A percentile compares a stretch with the other conserved stretches of the same genome.
These are phyloP conservation scores for Rhynchotus rufescens DNA, from an alignment of 2,797 vertebrate genomes.

Conservation along the genomic window DNA sequence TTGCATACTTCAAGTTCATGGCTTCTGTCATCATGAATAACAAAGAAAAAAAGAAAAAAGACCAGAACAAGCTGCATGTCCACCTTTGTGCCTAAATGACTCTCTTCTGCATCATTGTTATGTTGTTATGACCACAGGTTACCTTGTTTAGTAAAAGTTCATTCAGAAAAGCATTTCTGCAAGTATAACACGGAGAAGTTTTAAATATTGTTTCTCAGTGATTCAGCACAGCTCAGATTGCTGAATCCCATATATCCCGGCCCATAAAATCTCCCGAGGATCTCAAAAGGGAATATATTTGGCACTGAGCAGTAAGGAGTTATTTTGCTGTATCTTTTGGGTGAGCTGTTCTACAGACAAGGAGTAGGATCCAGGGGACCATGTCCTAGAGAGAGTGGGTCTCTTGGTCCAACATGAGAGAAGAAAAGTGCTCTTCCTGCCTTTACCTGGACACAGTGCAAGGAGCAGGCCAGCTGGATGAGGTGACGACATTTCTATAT, in stretches of 20 bases:
- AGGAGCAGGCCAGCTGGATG: slow-evolving; percentile 26
- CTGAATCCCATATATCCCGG: not conserved
- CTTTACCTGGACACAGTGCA: not conserved
- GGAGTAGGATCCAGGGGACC: not conserved
- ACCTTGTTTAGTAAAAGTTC: not conserved
- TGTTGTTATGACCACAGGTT: not conserved
- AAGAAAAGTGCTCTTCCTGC: not conserved
- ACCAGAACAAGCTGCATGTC: slow-evolving; percentile 29
- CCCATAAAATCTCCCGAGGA: not conserved
- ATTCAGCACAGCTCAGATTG: not conserved
- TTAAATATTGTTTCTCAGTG: not conserved
- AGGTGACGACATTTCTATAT: not conserved
- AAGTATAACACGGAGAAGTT: not conserved
- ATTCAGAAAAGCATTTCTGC: not conserved
- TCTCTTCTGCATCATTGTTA: not conserved
- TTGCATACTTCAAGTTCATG: slow-evolving; percentile 46
- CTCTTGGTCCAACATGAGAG: not conserved
- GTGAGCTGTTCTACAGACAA: not conserved
- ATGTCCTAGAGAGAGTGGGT: not conserved
- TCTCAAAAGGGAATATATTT: not conserved
- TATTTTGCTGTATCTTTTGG: not conserved
- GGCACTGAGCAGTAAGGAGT: not conserved
- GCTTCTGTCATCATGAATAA: slow-evolving; percentile 45
- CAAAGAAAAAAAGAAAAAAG: not conserved
- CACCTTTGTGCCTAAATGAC: slow-evolving; percentile 54